Base-by-base conservation (phyloP, 1,140 invertebrate species). In the Platorchestia sp. region DNA sequence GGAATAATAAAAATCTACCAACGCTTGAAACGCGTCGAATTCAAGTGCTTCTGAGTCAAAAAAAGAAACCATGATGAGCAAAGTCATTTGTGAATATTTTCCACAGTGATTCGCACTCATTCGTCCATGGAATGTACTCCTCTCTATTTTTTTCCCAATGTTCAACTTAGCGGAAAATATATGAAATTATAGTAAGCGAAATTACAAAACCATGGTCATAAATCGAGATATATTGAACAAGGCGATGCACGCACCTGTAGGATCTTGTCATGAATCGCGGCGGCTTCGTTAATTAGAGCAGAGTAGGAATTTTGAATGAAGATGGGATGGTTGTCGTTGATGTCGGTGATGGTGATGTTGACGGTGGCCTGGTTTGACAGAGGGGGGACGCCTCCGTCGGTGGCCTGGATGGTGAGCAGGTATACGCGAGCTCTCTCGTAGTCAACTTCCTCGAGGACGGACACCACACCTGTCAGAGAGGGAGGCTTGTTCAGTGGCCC, bases 271-370 rank as follows among this genome's bases (percentile, higher is more conserved):
- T 98, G 98, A 41, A 98, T 97, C 96, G 97, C 97, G 0, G 98
- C 98, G 97, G 99, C 98, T 97, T 99, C 99, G 86, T 98, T 97
- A 0, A 99, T 98, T 86, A 98, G 97, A 7, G 98, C 98, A 90
- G 98, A 98, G 97, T 99, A 99, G 0, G 98, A 98, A 59, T 98
- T 97, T 97, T 99, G 98, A 91, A 97, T 98, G 97, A 99, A 99
- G 86, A 98, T 97, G 3, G 99, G 99, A 22, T 98, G 97, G 97
- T 99, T 99, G 97, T 99, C 99, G 97, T 99, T 99, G 96, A 98
- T 98, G 97, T 99, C 99, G 16, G 98, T 97, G 5, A 99, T 98
- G 0, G 98, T 98, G 91, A 99, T 98, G 97, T 99, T 99, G 7
- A 99, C 98, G n/a, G 98, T 98, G 0, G 98, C 98, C 96, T 98